Evolutionary conservation across 2,888 invertebrate genomes (phyloP).

Genomic region (Leptopilina drosophilae): DNA sequence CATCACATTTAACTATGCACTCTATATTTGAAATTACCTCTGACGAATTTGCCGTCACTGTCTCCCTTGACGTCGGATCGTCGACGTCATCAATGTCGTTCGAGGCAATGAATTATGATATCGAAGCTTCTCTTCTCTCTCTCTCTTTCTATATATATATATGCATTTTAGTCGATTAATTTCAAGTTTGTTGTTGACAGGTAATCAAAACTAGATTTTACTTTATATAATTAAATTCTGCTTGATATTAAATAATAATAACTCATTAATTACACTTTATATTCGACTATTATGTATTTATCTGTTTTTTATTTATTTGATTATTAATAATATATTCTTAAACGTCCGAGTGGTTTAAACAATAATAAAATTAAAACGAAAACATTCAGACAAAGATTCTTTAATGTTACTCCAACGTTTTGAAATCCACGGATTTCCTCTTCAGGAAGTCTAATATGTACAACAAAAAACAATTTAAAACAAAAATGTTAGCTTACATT

Average conservation of each 20-base stretch:
- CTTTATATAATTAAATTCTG: background rate
- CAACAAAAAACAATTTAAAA: too few species aligned
- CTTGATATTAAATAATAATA: too few species aligned
- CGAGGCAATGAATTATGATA: conserved; percentile 2
- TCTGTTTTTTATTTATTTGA: too few species aligned
- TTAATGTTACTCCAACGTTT: too few species aligned
- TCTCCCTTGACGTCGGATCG: conserved; percentile 8
- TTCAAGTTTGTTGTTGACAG: background rate
- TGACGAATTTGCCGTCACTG: conserved; percentile 27
- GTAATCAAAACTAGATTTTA: background rate
- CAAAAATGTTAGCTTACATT: too few species aligned
- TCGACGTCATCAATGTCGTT: conserved; percentile 24
- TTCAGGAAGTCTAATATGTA: too few species aligned
- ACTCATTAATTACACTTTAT: background rate
- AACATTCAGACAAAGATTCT: too few species aligned
- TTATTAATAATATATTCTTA: too few species aligned
- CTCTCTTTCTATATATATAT: background rate
- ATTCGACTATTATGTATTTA: background rate
- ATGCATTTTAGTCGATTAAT: background rate
- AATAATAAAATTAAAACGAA: too few species aligned
- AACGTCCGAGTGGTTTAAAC: too few species aligned
- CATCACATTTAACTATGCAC: background rate
- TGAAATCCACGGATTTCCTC: too few species aligned
- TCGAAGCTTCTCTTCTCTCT: background rate
- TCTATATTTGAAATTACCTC: conserved; percentile 23